Base-by-base conservation (phyloP, 2,113 vertebrate species). In the Microcebus ravelobensis region DNA sequence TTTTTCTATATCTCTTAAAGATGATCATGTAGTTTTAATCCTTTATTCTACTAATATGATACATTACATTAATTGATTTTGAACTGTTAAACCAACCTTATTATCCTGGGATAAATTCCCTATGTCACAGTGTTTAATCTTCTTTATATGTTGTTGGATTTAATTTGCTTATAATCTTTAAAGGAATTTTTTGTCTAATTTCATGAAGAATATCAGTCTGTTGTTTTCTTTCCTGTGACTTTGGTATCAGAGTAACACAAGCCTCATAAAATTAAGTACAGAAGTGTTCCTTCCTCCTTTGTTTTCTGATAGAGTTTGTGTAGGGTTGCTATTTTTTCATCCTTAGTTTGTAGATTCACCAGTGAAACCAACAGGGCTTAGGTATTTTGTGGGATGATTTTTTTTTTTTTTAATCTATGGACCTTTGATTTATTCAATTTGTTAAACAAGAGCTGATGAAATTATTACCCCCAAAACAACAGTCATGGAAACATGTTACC, bases 351-450 rank as follows among this genome's bases (percentile, higher is more conserved):
- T 7, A 63, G 36, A 63, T 21, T 63, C 36, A 42, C 27, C 42
- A 63, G 14, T 63, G 36, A 63, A 63, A 31, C 27, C 80, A 61
- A 45, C 1, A 7, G 12, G 79, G 25, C 36, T 20, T 63, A 27
- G 57, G 36, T 31, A 18, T 42, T 31, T 63, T 45, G 80, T 63
- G 27, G 57, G 15, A 42, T 61, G 55, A 27, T 81, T 61, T 82
- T 3, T 71, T 20, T 36, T 3, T 71, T 20, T 36, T 5, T 34
- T 71, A 71, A 96, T 74, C 68, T 90, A 91, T 27, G 36, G 50
- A 93, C 57, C n/a, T 95, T 76, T 85, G 74, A 34, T 97, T 97
- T 92, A 88, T 88, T 94, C 68, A 94, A 31, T 93, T 94, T 87
- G 57, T 88, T 90, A 96, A 55, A 57, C 67, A 90, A 70, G 21